These are phyloP conservation scores for Limnothrissa miodon DNA, from an alignment of 2,113 vertebrate genomes.

Conservation along the genomic window DNA sequence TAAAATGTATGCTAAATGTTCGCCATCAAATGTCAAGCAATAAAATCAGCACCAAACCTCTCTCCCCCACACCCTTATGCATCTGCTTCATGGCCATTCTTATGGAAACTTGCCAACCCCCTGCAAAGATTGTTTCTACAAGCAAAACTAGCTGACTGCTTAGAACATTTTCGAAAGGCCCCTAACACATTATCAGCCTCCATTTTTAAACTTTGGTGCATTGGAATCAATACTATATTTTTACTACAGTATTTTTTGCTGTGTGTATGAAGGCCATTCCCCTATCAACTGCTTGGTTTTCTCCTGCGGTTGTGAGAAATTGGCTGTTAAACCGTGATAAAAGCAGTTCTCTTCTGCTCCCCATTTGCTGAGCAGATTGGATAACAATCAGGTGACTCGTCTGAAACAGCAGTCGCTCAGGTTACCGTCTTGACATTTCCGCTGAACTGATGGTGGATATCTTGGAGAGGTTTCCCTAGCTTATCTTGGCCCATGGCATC, in stretches of 20 bases:
- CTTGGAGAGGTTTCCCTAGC: slow-evolving; percentile 15
- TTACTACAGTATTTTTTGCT: not conserved
- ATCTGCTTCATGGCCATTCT: slow-evolving; percentile 38
- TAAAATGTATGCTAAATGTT: not conserved
- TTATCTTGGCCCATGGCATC: not conserved
- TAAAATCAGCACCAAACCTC: not conserved
- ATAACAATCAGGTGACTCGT: slow-evolving; percentile 25
- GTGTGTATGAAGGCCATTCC: not conserved
- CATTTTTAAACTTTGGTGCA: not conserved
- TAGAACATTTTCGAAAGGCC: not conserved
- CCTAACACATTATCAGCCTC: not conserved
- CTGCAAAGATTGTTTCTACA: not conserved
- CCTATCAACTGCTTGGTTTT: not conserved
- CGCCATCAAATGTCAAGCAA: not conserved
- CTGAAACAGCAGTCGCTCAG: slow-evolving; percentile 23
- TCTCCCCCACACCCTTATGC: not conserved
- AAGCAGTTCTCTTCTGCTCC: slow-evolving; percentile 10
- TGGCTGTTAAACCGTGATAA: not conserved
- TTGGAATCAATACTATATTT: not conserved
- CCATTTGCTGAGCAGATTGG: slow-evolving; percentile 11
- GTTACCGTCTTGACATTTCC: slow-evolving; percentile 41
- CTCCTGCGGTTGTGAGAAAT: not conserved
- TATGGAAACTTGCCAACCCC: slow-evolving; percentile 27
- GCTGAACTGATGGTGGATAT: not conserved
- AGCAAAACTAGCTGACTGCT: not conserved